Evolutionary conservation across 2,113 vertebrate genomes (phyloP).

Genomic region (Castor canadensis): DNA sequence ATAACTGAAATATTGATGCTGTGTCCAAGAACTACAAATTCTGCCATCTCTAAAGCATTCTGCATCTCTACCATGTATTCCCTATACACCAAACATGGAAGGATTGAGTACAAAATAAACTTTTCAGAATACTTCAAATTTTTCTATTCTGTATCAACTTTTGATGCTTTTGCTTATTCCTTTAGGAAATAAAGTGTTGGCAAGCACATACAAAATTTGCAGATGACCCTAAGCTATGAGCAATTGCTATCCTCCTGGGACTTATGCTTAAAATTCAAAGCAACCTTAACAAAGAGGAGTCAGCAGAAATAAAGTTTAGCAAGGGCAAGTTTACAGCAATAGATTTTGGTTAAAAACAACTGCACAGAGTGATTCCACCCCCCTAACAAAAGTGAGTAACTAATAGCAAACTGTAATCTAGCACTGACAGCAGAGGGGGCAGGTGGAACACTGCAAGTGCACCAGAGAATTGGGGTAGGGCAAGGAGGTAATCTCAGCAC

Average conservation of each 20-base stretch:
- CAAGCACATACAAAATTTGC: neutral
- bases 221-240: neutral
- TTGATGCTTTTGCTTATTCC: neutral
- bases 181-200: neutral
- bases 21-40: neutral
- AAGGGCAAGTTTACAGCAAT: neutral
- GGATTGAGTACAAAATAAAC: neutral
- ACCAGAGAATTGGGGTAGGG: no score
- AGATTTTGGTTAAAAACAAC: neutral
- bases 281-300: neutral
- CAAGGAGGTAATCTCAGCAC: no score
- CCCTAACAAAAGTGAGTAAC: no score
- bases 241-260: neutral
- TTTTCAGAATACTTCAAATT: neutral
- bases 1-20: neutral
- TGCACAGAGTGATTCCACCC: no score
- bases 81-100: neutral
- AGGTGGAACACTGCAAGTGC: no score
- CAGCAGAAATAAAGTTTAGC: neutral
- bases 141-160: neutral
- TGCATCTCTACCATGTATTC: neutral
- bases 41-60: neutral
- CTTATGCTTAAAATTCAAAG: slow-evolving; percentile 22
- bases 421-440: no score
- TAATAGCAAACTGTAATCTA: no score